phyloP scores from a whole-genome alignment of 2,888 invertebrate genomes.

The Dasysyrphus albostriatus region DNA sequence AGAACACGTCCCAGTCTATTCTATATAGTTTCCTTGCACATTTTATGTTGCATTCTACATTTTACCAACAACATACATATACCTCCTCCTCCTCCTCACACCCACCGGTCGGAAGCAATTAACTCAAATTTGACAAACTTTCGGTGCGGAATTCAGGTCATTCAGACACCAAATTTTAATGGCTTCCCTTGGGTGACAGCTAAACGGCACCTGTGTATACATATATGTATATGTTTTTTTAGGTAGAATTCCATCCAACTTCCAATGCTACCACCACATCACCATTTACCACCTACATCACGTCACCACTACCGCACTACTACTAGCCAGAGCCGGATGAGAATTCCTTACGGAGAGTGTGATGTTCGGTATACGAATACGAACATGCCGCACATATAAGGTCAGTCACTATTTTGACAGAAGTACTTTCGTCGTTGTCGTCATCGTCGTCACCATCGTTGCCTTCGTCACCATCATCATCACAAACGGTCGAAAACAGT shows the following conservation, averaged over 20 bases:
- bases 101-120: conserved; percentile 70
- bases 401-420: conserved; percentile 60
- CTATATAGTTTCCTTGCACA: conserved; percentile 26
- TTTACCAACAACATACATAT: neutral
- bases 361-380: conserved; percentile 1
- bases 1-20: conserved; percentile 38
- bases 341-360: conserved; percentile 51
- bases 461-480: neutral
- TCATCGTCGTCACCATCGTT: neutral
- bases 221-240: conserved; percentile 3
- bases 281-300: neutral
- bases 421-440: conserved; percentile 5
- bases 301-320: neutral
- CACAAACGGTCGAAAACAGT: conserved; percentile 17
- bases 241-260: neutral
- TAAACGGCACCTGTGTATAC: conserved; percentile 52
- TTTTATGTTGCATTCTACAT: conserved; percentile 27
- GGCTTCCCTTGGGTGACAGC: conserved; percentile 58
- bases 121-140: conserved; percentile 73
- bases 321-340: conserved; percentile 47
- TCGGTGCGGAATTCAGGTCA: conserved; percentile 71
- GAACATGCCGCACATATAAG: conserved; percentile 28
- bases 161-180: conserved; percentile 66
- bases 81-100: neutral
- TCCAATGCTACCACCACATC: neutral